These are phyloP conservation scores for Chlorocebus sabaeus DNA, from an alignment of 2,113 vertebrate species.

Conservation along the genomic window DNA sequence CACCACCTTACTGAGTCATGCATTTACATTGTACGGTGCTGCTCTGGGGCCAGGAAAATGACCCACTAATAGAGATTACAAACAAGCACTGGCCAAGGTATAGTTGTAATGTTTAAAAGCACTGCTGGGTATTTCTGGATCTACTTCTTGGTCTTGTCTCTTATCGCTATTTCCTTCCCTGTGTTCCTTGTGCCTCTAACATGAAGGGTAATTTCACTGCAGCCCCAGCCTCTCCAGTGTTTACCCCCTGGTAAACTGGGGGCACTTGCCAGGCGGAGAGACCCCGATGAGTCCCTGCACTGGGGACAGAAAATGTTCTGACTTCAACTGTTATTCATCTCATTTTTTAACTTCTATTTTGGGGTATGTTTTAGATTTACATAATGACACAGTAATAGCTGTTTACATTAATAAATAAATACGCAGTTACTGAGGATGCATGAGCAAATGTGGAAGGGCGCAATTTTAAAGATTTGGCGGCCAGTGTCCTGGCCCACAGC, in stretches of 20 bases:
- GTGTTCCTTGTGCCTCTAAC: background rate
- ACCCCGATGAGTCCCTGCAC: background rate
- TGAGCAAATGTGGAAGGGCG: background rate
- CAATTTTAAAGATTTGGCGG: background rate
- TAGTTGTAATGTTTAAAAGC: background rate
- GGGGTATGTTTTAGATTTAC: background rate
- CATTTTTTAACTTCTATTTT: background rate
- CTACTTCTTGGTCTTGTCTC: background rate
- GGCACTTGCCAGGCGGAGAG: rapidly evolving
- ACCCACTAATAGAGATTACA: background rate
- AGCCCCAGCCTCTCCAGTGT: background rate
- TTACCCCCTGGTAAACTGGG: background rate
- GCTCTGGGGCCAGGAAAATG: background rate
- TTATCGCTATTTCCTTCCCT: background rate
- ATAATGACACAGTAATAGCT: background rate
- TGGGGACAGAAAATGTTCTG: background rate
- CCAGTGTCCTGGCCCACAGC: background rate
- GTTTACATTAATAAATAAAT: background rate
- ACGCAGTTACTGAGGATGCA: background rate
- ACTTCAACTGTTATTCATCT: background rate
- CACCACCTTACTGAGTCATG: background rate
- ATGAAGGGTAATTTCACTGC: background rate
- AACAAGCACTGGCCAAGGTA: background rate
- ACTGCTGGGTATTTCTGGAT: background rate
- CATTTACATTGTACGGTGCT: background rate